These are phyloP conservation scores for Lomographa bimaculata DNA, from an alignment of 2,888 invertebrate species.

Conservation along the genomic window DNA sequence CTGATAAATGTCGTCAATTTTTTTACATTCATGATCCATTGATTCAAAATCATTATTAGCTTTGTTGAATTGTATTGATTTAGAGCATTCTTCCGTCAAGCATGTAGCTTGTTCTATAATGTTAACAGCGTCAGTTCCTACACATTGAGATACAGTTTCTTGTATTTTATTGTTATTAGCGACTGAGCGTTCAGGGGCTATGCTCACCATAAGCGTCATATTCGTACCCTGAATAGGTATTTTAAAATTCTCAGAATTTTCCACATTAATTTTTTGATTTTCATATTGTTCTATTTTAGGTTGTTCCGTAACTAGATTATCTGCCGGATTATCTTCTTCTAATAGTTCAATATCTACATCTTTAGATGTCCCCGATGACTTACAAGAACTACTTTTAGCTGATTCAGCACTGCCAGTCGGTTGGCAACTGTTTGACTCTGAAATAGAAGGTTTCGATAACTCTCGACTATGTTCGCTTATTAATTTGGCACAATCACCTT, in stretches of 20 bases:
- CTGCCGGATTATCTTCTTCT: conserved; percentile 5
- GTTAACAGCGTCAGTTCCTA: conserved; percentile 43
- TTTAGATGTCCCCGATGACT: conserved; percentile 29
- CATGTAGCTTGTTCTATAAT: conserved; percentile 52
- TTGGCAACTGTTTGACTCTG: conserved; percentile 24
- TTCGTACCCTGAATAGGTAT: conserved; percentile 74
- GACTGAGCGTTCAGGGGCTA: conserved; percentile 37
- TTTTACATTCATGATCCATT: conserved; percentile 25
- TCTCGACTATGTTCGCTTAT: conserved; percentile 51
- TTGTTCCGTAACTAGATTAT: conserved; percentile 9
- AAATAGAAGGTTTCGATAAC: conserved; percentile 33
- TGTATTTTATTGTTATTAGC: conserved; percentile 7
- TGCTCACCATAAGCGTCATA: conserved; percentile 63
- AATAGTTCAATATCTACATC: conserved; percentile 13
- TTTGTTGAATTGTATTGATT: conserved; percentile 52
- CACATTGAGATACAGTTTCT: conserved; percentile 31
- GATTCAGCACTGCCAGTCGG: conserved; percentile 4
- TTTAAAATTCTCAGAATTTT: conserved; percentile 48
- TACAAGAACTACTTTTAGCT: conserved; percentile 13
- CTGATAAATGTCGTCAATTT: too few relatives aligned
- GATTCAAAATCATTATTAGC: conserved; percentile 2
- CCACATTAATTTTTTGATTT: conserved; percentile 16
- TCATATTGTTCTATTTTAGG: conserved; percentile 8
- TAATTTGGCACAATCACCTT: conserved; percentile 50
- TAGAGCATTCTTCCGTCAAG: conserved; percentile 54